Evolutionary conservation across 2,113 vertebrate species (phyloP), one percentile per base, ranked within the genome.

Genomic region (Petromus typicus): DNA sequence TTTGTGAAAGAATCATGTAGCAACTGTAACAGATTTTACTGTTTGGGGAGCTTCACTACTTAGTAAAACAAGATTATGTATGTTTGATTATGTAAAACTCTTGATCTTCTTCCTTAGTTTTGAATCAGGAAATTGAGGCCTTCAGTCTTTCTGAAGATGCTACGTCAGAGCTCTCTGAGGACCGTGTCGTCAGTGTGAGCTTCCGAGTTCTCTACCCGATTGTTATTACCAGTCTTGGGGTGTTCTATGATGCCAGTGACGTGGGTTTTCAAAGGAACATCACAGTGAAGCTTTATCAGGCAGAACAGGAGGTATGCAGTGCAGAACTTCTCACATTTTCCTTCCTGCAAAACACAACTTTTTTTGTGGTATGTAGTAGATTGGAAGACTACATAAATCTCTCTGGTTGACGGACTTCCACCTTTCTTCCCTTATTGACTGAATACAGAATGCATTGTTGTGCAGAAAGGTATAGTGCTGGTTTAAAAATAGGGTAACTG

Each of bases 161-260:
- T 1, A 92, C 97, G 64, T 98, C 99, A n/a, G 87, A 95, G 69
- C 98, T 98, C 0, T 98, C 99, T 3, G 99, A 99, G 43, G 99
- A 99, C 96, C 98, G 98, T 7, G 97, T 99, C 20, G 98, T 99
- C 93, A 99, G 99, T 40, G 98, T 99, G 98, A 99, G 99, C 97
- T 99, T 99, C 48, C 99, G 99, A 90, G 99, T 99, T 32, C 99
- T 99, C 93, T 99, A 99, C 97, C 99, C 99, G 0, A 99, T 99
- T 75, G 99, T 99, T 75, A 99, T 99, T 93, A 99, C 99, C 59
- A 98, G 99, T 86, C 98, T 99, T 3, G 99, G 99, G 63, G 99
- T 99, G 67, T 99, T 99, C 97, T 98, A 99, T 45, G 98, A 99
- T 54, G 97, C 98, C 34, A 96, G 96, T 32, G 95, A 69, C 7